Conservation (phyloP, 2,888 invertebrate species). For the Dorcus parallelipipedus region DNA sequence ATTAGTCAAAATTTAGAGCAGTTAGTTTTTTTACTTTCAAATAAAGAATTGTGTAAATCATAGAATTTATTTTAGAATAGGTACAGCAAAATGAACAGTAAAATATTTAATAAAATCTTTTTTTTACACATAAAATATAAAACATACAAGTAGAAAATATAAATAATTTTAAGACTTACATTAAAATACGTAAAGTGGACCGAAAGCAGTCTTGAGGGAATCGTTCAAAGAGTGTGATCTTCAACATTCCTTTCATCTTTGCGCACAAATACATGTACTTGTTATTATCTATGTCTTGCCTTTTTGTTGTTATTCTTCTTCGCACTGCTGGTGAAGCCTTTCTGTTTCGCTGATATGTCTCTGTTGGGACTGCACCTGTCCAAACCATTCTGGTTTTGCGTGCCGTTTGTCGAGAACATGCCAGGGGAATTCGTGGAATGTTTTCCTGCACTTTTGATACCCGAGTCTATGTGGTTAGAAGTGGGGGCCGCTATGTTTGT, state of each 20-base stretch:
- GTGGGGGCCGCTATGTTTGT: constrained; percentile 52
- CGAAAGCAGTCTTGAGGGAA: not conserved
- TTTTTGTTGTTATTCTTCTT: constrained; percentile 76
- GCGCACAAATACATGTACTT: not conserved
- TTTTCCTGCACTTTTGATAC: constrained; percentile 46
- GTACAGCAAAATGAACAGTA: not conserved
- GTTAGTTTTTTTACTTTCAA: too few species aligned
- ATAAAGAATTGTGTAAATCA: too few species aligned
- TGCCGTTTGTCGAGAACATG: constrained; percentile 38
- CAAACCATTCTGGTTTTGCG: constrained; percentile 44
- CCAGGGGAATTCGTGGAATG: constrained; percentile 39
- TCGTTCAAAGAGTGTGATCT: not conserved
- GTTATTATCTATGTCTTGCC: constrained; percentile 69
- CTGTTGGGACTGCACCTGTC: constrained; percentile 51
- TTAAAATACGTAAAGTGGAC: not conserved
- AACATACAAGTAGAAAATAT: constrained; percentile 1
- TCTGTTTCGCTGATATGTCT: constrained; percentile 66
- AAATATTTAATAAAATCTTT: not conserved
- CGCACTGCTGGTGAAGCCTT: constrained; percentile 54
- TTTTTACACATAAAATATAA: not conserved
- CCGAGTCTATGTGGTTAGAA: constrained; percentile 44
- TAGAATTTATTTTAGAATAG: too few species aligned
- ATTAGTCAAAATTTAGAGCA: too few species aligned
- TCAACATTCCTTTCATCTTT: not conserved
- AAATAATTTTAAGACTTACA: not conserved